These are phyloP conservation scores for Clarias pachynema DNA, from an alignment of 2,797 vertebrate genomes.

Conservation along the genomic window DNA sequence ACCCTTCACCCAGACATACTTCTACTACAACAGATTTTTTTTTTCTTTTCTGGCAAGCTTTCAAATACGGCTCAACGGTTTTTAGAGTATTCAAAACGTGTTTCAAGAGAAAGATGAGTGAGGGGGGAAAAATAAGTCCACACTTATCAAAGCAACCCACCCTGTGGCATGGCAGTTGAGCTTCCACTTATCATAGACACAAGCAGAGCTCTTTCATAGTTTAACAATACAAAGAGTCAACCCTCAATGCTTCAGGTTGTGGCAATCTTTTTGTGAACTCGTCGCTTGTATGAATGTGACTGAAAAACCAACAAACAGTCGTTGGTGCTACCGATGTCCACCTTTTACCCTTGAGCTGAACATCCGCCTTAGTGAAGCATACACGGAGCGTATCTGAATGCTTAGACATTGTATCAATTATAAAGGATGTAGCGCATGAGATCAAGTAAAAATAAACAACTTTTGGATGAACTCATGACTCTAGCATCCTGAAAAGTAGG, in stretches of 20 bases:
- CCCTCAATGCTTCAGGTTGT: not conserved
- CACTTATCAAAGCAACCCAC: constrained; percentile 33
- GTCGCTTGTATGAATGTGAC: not conserved
- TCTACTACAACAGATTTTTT: constrained; percentile 24
- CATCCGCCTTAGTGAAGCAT: not conserved
- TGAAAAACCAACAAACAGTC: not conserved
- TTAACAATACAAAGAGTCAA: constrained; percentile 12
- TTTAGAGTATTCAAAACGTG: constrained; percentile 35
- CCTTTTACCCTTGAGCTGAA: not conserved
- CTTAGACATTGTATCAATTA: not conserved
- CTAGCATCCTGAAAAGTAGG: not conserved
- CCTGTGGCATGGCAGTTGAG: constrained; percentile 33
- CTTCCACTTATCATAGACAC: constrained; percentile 31
- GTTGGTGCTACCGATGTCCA: not conserved
- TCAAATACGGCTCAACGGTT: constrained; percentile 46
- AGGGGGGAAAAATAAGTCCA: constrained; percentile 4
- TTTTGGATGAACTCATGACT: not conserved
- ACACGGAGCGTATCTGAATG: not conserved
- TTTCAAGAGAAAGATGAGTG: constrained; percentile 36
- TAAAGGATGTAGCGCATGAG: not conserved
- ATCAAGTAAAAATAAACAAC: not conserved
- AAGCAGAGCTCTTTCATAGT: constrained; percentile 29
- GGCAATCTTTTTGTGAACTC: not conserved
- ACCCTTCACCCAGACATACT: constrained; percentile 23
- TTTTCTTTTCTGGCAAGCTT: constrained; percentile 29